These are phyloP conservation scores for Drosophila pectinifera DNA, from an alignment of 1,140 invertebrate species.

Conservation along the genomic window DNA sequence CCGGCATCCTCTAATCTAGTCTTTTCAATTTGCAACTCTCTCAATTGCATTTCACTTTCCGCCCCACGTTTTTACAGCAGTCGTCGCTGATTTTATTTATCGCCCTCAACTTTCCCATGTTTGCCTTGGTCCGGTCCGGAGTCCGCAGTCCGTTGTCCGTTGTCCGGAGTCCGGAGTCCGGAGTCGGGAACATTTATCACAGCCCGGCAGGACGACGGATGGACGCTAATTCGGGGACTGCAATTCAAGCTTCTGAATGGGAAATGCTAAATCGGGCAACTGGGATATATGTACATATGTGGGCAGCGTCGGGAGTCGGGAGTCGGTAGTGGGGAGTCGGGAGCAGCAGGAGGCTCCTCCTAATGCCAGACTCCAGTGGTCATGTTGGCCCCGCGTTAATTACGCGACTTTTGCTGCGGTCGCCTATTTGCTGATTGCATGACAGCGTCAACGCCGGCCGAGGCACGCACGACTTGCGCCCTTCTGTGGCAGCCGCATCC, in stretches of 20 bases:
- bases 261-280: slow-evolving; percentile 11
- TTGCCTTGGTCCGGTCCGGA: slow-evolving; percentile 3
- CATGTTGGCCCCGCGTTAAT: slow-evolving; percentile 66
- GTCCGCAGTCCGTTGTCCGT: too few relatives aligned
- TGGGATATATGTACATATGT: not conserved
- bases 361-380: slow-evolving; percentile 20
- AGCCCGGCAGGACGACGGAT: slow-evolving; percentile 8
- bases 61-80: slow-evolving; percentile 36
- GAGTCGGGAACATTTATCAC: slow-evolving; percentile 52
- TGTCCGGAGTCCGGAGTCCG: not conserved
- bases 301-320: too few relatives aligned
- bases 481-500: slow-evolving; percentile 22
- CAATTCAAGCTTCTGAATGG: slow-evolving; percentile 59
- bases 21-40: slow-evolving; percentile 62
- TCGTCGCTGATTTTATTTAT: slow-evolving; percentile 51
- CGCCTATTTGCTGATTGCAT: slow-evolving; percentile 80
- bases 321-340: too few relatives aligned
- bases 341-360: not conserved
- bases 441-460: slow-evolving; percentile 56
- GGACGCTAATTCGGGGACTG: slow-evolving; percentile 26
- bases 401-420: slow-evolving; percentile 81
- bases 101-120: slow-evolving; percentile 44
- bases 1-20: slow-evolving; percentile 19
- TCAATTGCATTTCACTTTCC: slow-evolving; percentile 55
- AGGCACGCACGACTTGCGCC: slow-evolving; percentile 70